Conservation (phyloP, 2,797 vertebrate genomes). For the Siniperca scherzeri region DNA sequence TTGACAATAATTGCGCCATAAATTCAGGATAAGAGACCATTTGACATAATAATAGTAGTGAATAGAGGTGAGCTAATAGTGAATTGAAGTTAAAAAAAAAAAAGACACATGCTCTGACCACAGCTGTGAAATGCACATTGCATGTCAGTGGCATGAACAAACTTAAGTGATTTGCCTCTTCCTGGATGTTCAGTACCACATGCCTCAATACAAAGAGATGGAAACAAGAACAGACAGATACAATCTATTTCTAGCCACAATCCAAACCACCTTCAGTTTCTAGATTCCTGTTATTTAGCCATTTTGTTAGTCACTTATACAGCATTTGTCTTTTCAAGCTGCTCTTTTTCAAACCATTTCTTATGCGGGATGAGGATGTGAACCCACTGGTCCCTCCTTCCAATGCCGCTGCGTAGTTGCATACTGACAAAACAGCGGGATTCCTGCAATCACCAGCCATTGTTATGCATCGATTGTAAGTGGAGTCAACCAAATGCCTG, state of each 20-base stretch:
- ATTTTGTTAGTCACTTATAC: neutral
- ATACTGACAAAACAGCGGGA: constrained; percentile 21
- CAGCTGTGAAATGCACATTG: constrained; percentile 36
- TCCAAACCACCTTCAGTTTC: constrained; percentile 18
- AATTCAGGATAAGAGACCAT: constrained; percentile 35
- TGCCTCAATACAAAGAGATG: constrained; percentile 45
- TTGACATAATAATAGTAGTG: constrained; percentile 37
- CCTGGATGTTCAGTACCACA: constrained; percentile 48
- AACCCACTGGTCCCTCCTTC: neutral
- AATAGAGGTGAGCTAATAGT: neutral
- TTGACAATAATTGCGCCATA: constrained; percentile 39
- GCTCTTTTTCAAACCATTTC: constrained; percentile 3
- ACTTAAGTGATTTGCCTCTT: constrained; percentile 40
- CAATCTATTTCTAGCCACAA: constrained; percentile 24
- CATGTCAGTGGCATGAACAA: constrained; percentile 43
- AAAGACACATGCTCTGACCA: neutral
- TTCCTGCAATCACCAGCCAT: constrained; percentile 45
- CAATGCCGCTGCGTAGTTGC: neutral
- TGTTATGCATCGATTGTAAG: constrained; percentile 33
- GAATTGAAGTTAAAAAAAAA: constrained; percentile 28
- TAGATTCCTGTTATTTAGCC: neutral
- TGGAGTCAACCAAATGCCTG: constrained; percentile 17
- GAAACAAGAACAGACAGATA: constrained; percentile 31
- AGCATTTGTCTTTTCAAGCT: constrained; percentile 3
- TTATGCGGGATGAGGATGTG: constrained; percentile 5